These are phyloP conservation scores for Champsocephalus esox DNA, from an alignment of 2,797 vertebrate species.

Conservation along the genomic window DNA sequence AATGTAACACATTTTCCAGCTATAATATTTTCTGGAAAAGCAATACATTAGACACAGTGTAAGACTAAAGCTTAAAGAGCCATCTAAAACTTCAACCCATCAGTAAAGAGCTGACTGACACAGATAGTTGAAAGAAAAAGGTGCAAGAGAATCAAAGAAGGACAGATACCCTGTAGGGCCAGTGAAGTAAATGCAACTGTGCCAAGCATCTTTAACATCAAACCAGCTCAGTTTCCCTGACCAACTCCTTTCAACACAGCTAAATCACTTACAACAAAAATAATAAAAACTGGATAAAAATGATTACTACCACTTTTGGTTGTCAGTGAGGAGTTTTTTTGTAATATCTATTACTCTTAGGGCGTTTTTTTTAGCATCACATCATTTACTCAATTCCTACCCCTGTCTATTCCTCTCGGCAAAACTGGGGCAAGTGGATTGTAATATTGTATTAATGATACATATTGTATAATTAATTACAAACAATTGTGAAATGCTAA, in stretches of 20 bases:
- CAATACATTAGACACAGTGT: not conserved
- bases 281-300: conserved; percentile 5
- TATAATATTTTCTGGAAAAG: not conserved
- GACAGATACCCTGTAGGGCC: conserved; percentile 9
- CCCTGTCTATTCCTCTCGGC: not conserved
- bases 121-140: conserved; percentile 8
- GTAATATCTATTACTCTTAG: not conserved
- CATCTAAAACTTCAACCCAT: not conserved
- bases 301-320: not conserved
- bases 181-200: conserved; percentile 19
- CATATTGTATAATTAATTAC: not conserved
- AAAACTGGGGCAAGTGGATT: conserved; percentile 18
- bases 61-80: conserved; percentile 7
- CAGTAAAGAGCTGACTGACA: not conserved
- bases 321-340: conserved; percentile 12
- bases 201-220: conserved; percentile 29
- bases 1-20: not conserved
- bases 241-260: conserved; percentile 3
- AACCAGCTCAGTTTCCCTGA: conserved; percentile 13
- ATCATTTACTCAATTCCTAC: not conserved
- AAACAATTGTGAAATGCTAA: conserved; percentile 8
- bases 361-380: conserved; percentile 12
- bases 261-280: not conserved
- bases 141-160: conserved; percentile 12
- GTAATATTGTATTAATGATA: conserved; percentile 19